Percentiles rank a stretch among this genome's conserved stretches.
phyloP scores from a whole-genome alignment of 2,113 vertebrate species.

The Camelus dromedarius region DNA sequence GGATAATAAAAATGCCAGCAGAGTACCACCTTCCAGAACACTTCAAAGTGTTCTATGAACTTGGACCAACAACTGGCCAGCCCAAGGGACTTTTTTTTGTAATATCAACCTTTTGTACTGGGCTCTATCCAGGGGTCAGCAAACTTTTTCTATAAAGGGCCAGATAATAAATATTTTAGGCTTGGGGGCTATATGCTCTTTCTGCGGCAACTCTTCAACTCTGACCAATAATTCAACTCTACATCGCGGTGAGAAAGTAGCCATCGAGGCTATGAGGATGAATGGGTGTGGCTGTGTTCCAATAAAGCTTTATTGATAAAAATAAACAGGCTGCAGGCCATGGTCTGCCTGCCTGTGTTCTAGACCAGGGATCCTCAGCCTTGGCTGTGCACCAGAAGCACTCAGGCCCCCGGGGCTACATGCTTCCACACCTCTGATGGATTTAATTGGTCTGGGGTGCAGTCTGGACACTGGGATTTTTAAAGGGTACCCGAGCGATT shows the following conservation, averaged over 20 bases:
- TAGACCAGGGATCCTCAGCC: background rate
- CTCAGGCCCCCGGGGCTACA: background rate
- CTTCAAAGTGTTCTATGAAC: background rate
- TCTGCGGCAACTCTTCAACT: background rate
- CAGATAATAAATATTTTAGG: background rate
- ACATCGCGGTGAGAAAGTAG: background rate
- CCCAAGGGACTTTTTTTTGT: background rate
- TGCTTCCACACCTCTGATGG: background rate
- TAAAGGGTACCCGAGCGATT: background rate
- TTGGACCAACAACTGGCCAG: background rate
- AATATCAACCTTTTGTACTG: background rate
- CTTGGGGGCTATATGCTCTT: background rate
- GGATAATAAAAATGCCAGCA: background rate
- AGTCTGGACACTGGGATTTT: background rate
- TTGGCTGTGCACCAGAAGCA: background rate
- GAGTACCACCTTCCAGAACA: background rate
- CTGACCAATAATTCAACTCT: background rate
- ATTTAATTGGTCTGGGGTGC: background rate
- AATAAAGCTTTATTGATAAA: conserved; percentile 50
- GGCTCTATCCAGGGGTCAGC: background rate
- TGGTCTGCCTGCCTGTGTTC: background rate
- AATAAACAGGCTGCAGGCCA: background rate
- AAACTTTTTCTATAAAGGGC: background rate
- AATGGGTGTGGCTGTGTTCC: background rate
- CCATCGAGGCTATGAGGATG: background rate